Evolutionary conservation across 2,113 vertebrate genomes (phyloP).

Genomic region (Heloderma charlesbogerti): DNA sequence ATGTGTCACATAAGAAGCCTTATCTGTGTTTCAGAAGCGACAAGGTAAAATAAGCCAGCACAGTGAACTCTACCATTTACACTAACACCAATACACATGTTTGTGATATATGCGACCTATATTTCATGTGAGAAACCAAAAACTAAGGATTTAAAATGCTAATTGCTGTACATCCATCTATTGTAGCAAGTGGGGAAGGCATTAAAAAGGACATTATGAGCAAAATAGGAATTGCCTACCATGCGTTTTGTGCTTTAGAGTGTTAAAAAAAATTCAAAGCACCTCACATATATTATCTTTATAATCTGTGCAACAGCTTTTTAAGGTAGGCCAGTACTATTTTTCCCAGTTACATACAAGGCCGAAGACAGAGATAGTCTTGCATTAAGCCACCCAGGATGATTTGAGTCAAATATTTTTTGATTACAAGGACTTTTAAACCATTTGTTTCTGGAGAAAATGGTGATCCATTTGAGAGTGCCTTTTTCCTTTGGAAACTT

Average conservation of each 20-base stretch:
- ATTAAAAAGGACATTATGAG: background rate
- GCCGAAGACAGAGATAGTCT: background rate
- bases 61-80: too few species aligned
- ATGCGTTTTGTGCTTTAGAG: background rate
- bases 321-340: background rate
- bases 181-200: background rate
- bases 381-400: background rate
- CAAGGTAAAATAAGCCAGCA: too few species aligned
- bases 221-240: background rate
- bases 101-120: background rate
- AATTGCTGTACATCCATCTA: background rate
- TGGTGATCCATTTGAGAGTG: constrained; percentile 23
- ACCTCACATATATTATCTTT: background rate
- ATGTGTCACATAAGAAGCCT: too few species aligned
- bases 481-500: background rate
- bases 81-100: background rate
- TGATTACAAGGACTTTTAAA: background rate
- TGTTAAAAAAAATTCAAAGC: background rate
- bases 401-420: background rate
- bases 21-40: too few species aligned
- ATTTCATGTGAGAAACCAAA: background rate
- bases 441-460: constrained; percentile 1
- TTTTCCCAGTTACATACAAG: background rate
- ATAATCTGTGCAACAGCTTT: background rate
- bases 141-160: background rate